phyloP scores from a whole-genome alignment of 2,113 vertebrate genomes.

The Cromileptes altivelis region DNA sequence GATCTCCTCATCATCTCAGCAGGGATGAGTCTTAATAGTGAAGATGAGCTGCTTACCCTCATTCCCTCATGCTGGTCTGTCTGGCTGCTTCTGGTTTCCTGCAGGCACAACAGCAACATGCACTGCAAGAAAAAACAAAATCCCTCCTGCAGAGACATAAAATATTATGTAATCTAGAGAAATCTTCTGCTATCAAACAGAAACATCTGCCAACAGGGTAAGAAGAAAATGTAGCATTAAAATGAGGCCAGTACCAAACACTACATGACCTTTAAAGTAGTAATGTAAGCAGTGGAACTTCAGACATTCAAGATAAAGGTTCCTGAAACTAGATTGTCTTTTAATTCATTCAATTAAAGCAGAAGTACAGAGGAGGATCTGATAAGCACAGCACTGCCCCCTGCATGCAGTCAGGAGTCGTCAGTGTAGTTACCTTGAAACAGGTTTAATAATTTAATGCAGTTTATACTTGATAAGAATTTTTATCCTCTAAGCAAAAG shows the following conservation, averaged over 20 bases:
- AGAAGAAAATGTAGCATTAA: neutral
- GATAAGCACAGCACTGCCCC: neutral
- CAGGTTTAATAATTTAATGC: neutral
- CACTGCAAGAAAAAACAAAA: neutral
- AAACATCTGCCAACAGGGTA: neutral
- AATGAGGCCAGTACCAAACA: neutral
- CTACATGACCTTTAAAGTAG: neutral
- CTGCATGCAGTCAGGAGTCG: neutral
- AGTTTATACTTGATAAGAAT: neutral
- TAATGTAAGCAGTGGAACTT: neutral
- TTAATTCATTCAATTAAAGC: constrained; percentile 21
- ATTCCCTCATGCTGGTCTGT: neutral
- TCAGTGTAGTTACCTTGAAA: neutral
- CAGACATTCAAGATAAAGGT: constrained; percentile 10
- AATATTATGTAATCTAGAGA: neutral
- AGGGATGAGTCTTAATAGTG: constrained; percentile 28
- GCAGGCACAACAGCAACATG: neutral
- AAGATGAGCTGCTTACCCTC: constrained; percentile 27
- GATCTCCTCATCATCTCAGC: constrained; percentile 37
- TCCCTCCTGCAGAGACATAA: too few relatives aligned
- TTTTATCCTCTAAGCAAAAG: neutral
- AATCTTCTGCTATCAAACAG: neutral
- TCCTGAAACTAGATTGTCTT: constrained; percentile 5
- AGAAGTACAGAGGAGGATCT: constrained; percentile 16
- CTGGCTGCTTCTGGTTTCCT: neutral